Percentiles rank a stretch among this genome's conserved stretches.
phyloP scores from a whole-genome alignment of 2,888 invertebrate species.

The Nasonia oneida region DNA sequence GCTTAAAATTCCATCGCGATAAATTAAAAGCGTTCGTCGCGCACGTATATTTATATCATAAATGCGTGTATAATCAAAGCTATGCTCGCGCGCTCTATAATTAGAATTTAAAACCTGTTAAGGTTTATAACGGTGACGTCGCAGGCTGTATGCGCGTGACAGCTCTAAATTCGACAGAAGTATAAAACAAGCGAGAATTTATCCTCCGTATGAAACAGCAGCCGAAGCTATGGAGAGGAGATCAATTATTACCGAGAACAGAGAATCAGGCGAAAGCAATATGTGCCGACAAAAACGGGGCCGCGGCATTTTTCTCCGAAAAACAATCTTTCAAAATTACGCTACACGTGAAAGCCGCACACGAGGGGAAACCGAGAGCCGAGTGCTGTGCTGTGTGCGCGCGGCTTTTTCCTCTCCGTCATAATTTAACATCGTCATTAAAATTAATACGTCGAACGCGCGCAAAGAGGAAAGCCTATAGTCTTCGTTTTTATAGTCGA shows the following conservation, averaged over 20 bases:
- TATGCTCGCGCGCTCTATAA: not conserved
- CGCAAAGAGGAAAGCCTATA: conserved; percentile 17
- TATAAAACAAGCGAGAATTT: conserved; percentile 43
- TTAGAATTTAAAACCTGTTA: conserved; percentile 39
- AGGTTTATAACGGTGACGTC: not conserved
- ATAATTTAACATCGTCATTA: conserved; percentile 60
- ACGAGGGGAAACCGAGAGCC: not conserved
- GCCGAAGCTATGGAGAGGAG: conserved; percentile 1
- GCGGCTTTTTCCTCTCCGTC: conserved; percentile 32
- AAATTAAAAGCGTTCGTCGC: not conserved
- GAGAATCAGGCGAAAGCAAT: not conserved
- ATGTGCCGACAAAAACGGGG: not conserved
- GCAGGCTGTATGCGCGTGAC: not conserved
- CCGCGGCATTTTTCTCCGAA: conserved; percentile 6
- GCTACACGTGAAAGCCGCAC: not conserved
- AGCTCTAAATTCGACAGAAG: conserved; percentile 9
- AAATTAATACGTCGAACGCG: conserved; percentile 55
- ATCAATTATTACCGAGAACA: conserved; percentile 33
- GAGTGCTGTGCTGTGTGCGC: not conserved
- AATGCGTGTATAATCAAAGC: not conserved
- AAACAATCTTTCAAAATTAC: conserved; percentile 9
- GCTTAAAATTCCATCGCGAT: not conserved
- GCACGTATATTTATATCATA: not conserved
- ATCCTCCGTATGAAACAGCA: not conserved
- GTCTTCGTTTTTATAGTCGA: conserved; percentile 33